A percentile compares a stretch with the other conserved stretches of the same genome.
phyloP scores from a whole-genome alignment of 2,888 invertebrate genomes.

The Anticlea derivata region DNA sequence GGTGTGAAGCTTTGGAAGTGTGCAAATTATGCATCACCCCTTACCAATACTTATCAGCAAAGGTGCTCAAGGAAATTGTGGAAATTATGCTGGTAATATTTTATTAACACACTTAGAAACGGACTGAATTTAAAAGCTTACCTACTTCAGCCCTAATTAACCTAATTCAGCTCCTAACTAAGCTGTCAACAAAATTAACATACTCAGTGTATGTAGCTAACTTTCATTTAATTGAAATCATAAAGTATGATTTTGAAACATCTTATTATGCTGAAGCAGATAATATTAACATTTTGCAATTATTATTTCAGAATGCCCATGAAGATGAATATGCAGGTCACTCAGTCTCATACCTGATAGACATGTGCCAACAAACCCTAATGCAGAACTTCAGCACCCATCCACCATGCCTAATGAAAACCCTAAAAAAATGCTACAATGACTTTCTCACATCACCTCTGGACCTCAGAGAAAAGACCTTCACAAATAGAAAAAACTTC shows the following conservation, averaged over 20 bases:
- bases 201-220: too few species aligned
- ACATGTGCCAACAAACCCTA: slow-evolving; percentile 65
- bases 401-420: slow-evolving; percentile 62
- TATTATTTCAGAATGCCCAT: slow-evolving; percentile 72
- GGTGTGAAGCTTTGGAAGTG: slow-evolving; percentile 72
- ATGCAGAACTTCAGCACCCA: slow-evolving; percentile 64
- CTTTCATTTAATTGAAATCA: too few species aligned
- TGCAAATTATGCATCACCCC: slow-evolving; percentile 60
- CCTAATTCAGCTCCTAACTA: too few species aligned
- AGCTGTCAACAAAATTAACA: too few species aligned
- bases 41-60: slow-evolving; percentile 63
- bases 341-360: slow-evolving; percentile 54
- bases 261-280: too few species aligned
- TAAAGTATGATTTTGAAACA: too few species aligned
- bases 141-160: too few species aligned
- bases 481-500: slow-evolving; percentile 62
- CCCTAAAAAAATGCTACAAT: slow-evolving; percentile 60
- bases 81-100: slow-evolving; percentile 74
- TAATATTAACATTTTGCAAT: neutral
- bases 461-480: slow-evolving; percentile 59
- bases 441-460: slow-evolving; percentile 65
- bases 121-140: too few species aligned
- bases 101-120: too few species aligned
- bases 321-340: slow-evolving; percentile 57
- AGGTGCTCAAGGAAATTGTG: slow-evolving; percentile 63